Evolutionary conservation across 2,888 invertebrate species (phyloP), one percentile per base, ranked within the genome.

Genomic region (Nephrocerus scutellatus): DNA sequence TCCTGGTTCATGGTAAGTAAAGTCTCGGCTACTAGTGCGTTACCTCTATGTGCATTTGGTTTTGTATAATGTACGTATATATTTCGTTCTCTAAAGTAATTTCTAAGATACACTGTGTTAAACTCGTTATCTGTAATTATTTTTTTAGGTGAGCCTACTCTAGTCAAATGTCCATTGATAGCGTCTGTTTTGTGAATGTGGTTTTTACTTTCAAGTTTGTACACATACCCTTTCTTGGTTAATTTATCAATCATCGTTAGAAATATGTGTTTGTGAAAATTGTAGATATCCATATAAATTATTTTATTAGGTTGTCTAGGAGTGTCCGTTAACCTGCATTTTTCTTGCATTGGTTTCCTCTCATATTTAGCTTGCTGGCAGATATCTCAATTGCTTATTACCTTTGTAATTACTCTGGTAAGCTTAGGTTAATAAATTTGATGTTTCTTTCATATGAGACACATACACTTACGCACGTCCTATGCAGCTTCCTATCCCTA

Each of bases 221-320:
- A 36, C 4, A 28, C 36, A 36, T 35, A 28, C n/a, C 28, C 21
- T 36, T 36, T 36, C 14, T 35, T 36, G 20, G 28, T 20, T 3
- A 36, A n/a, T 21, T 36, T 36, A 8, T 39, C 39, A n/a, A n/a
- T n/a, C n/a, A n/a, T n/a, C n/a, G n/a, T n/a, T n/a, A n/a, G n/a
- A n/a, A n/a, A n/a, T n/a, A 38, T 38, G 26, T 38, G 31, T 31
- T 38, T 32, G 31, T 30, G 31, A 13, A 39, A 33, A 13, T 33
- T 28, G 12, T 33, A 39, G 9, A 39, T 39, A 10, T 33, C 39
- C 29, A 33, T 33, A 12, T 33, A 32, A 20, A 38, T 29, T 33
- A 24, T 34, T 28, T 29, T 33, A 19, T 39, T 29, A 24, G 33
- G 29, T 22, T 39, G 13, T 5, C 3, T 33, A 3, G 39, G 33